phyloP scores from a whole-genome alignment of 2,113 vertebrate species.

The Athene noctua region DNA sequence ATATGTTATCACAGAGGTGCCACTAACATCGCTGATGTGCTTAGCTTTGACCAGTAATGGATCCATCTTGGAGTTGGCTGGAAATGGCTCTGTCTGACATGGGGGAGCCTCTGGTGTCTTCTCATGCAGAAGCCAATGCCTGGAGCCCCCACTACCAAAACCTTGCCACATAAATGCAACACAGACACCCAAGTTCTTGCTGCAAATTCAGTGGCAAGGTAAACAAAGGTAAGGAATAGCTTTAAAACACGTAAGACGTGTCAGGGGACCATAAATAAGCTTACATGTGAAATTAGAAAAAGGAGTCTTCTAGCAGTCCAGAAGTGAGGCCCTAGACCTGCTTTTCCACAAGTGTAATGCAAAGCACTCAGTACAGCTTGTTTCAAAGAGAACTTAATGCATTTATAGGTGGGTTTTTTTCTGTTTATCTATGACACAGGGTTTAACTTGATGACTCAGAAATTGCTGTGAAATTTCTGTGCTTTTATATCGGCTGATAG shows the following conservation, averaged over 20 bases:
- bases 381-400: background rate
- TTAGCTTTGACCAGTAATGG: fast-evolving
- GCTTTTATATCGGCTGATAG: background rate
- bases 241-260: background rate
- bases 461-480: background rate
- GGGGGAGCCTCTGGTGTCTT: background rate
- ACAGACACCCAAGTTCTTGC: background rate
- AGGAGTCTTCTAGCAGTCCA: background rate
- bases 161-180: background rate
- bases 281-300: background rate
- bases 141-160: background rate
- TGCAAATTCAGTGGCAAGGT: background rate
- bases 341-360: background rate
- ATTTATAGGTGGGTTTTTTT: background rate
- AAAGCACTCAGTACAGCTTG: background rate
- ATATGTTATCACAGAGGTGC: background rate
- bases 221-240: background rate
- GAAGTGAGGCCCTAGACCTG: background rate
- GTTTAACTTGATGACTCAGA: background rate
- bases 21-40: fast-evolving
- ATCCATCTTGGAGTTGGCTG: background rate
- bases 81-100: background rate
- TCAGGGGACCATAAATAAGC: background rate
- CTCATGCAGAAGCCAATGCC: too few relatives aligned
- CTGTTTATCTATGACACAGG: background rate